Evolutionary conservation across 2,113 vertebrate genomes (phyloP).

Genomic region (Entosphenus tridentatus): DNA sequence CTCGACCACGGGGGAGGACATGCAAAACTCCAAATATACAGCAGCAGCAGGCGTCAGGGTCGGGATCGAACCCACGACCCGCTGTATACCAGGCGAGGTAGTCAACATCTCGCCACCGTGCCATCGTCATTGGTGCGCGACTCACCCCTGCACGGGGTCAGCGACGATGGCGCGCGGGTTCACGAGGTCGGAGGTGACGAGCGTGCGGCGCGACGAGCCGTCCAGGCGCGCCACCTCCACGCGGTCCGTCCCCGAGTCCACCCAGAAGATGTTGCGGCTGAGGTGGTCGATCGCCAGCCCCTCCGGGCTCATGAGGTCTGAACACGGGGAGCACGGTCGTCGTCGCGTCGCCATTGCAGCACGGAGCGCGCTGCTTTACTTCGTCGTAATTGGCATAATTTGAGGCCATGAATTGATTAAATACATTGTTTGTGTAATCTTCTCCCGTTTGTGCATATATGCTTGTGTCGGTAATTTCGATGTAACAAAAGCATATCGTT

Average conservation of each 20-base stretch:
- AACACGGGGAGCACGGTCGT: background rate
- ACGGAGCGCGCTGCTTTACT: too few species aligned
- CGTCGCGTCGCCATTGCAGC: too few species aligned
- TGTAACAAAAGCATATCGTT: too few species aligned
- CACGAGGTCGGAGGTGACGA: constrained; percentile 43
- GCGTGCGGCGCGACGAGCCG: constrained; percentile 45
- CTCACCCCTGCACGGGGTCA: constrained; percentile 47
- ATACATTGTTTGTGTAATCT: too few species aligned
- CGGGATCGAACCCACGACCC: background rate
- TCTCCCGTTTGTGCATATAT: too few species aligned
- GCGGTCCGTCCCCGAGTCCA: constrained; percentile 45
- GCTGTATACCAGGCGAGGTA: background rate
- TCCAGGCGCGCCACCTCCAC: constrained; percentile 67
- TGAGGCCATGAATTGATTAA: too few species aligned
- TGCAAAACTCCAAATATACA: too few species aligned
- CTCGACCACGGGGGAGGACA: too few species aligned
- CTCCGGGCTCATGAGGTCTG: constrained; percentile 58
- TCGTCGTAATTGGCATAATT: too few species aligned
- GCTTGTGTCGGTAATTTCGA: too few species aligned
- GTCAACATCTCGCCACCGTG: too few species aligned
- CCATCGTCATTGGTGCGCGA: background rate
- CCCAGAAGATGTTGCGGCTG: constrained; percentile 66
- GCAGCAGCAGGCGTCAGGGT: background rate
- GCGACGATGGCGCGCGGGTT: constrained; percentile 56
- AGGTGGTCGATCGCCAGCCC: constrained; percentile 62